A percentile compares a stretch with the other conserved stretches of the same genome.
phyloP scores from a whole-genome alignment of 2,113 vertebrate species.

The Hemiprocne comata region DNA sequence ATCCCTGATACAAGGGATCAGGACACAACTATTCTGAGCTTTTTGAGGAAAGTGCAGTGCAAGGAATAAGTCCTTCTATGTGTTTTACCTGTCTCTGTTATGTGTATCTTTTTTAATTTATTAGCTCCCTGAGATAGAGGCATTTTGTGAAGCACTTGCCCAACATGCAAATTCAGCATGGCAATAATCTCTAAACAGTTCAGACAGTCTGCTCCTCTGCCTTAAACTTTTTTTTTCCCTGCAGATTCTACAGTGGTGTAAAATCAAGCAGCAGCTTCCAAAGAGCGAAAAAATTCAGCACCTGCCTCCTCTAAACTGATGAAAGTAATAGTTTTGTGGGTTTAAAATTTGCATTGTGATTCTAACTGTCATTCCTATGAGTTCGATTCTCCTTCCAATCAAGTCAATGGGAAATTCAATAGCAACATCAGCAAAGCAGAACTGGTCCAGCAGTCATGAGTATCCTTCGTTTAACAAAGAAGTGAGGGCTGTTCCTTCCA shows the following conservation, averaged over 20 bases:
- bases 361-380: background rate
- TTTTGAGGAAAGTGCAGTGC: background rate
- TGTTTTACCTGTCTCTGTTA: background rate
- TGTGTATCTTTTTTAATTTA: background rate
- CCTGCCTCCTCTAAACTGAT: background rate
- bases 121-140: background rate
- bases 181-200: background rate
- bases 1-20: background rate
- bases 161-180: background rate
- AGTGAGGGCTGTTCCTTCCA: background rate
- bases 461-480: background rate
- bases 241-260: background rate
- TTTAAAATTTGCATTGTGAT: background rate
- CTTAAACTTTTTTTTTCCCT: background rate
- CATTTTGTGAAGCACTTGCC: background rate
- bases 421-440: background rate
- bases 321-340: background rate
- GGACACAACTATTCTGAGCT: background rate
- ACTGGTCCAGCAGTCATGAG: background rate
- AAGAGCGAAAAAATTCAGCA: background rate
- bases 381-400: background rate
- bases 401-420: background rate
- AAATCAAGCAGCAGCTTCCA: background rate
- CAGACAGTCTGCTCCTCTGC: background rate
- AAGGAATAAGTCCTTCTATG: background rate